phyloP scores from a whole-genome alignment of 2,888 invertebrate species.

The Polia nebulosa region DNA sequence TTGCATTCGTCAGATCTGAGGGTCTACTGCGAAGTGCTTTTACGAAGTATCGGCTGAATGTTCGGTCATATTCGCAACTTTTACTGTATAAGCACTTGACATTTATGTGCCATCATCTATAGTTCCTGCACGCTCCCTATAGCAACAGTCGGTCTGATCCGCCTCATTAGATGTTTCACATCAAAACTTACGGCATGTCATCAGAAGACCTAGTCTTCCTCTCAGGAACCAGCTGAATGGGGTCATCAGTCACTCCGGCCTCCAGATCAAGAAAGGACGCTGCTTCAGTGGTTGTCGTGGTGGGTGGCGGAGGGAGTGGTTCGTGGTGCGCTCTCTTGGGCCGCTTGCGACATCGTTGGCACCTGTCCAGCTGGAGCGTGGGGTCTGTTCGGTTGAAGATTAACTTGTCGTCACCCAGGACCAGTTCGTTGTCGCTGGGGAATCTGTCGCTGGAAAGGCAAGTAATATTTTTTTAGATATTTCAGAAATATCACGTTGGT shows the following conservation, averaged over 20 bases:
- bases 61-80: too few species aligned
- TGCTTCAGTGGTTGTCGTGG: slow-evolving; percentile 45
- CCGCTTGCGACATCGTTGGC: slow-evolving; percentile 72
- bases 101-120: too few species aligned
- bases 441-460: slow-evolving; percentile 86
- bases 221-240: slow-evolving; percentile 16
- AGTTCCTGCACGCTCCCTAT: too few species aligned
- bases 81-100: too few species aligned
- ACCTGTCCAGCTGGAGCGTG: slow-evolving; percentile 65
- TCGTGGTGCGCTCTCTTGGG: slow-evolving; percentile 60
- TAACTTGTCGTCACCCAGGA: slow-evolving; percentile 93
- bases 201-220: slow-evolving; percentile 61
- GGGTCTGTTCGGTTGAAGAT: slow-evolving; percentile 70
- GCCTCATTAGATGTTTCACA: too few species aligned
- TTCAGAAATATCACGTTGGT: not conserved
- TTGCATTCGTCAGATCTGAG: too few species aligned
- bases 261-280: not conserved
- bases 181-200: slow-evolving; percentile 65
- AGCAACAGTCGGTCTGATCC: too few species aligned
- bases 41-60: too few species aligned
- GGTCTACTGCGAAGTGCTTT: too few species aligned
- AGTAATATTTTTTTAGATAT: not conserved
- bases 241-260: slow-evolving; percentile 3
- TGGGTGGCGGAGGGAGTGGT: slow-evolving; percentile 38
- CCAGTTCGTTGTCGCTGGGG: slow-evolving; percentile 92